These are phyloP conservation scores for Carterocephalus palaemon DNA, from an alignment of 2,888 invertebrate species.

Conservation along the genomic window DNA sequence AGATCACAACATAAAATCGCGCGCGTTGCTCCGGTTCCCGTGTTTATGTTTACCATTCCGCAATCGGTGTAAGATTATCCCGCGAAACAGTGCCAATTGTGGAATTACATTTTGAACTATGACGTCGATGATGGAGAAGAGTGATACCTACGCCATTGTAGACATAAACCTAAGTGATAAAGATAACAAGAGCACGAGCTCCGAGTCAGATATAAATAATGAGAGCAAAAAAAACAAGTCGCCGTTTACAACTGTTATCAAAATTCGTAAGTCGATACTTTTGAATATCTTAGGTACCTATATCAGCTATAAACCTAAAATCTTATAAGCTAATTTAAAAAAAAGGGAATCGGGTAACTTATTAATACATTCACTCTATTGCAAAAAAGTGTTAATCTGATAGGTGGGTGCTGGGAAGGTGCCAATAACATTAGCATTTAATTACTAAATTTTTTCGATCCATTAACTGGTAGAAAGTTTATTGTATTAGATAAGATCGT, in stretches of 20 bases:
- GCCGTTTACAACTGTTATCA: constrained; percentile 55
- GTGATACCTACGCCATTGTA: constrained; percentile 60
- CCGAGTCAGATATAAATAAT: constrained; percentile 36
- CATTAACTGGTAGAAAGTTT: neutral
- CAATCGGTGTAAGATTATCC: neutral
- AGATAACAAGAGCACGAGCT: constrained; percentile 41
- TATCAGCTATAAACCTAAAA: neutral
- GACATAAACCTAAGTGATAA: constrained; percentile 60
- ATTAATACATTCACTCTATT: neutral
- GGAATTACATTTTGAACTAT: neutral
- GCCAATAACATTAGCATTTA: too few relatives aligned
- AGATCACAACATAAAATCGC: neutral
- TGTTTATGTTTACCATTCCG: neutral
- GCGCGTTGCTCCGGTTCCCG: neutral
- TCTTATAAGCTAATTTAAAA: neutral
- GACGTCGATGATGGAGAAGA: constrained; percentile 49
- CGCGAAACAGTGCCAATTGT: constrained; percentile 1
- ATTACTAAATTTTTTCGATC: too few relatives aligned
- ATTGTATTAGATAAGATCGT: neutral
- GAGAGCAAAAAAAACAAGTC: constrained; percentile 42
- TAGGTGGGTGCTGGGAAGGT: too few relatives aligned
- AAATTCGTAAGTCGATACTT: constrained; percentile 59
- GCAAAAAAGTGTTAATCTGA: too few relatives aligned
- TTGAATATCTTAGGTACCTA: neutral
- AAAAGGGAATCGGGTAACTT: neutral